phyloP scores from a whole-genome alignment of 2,113 vertebrate genomes.

The Echinops telfairi region DNA sequence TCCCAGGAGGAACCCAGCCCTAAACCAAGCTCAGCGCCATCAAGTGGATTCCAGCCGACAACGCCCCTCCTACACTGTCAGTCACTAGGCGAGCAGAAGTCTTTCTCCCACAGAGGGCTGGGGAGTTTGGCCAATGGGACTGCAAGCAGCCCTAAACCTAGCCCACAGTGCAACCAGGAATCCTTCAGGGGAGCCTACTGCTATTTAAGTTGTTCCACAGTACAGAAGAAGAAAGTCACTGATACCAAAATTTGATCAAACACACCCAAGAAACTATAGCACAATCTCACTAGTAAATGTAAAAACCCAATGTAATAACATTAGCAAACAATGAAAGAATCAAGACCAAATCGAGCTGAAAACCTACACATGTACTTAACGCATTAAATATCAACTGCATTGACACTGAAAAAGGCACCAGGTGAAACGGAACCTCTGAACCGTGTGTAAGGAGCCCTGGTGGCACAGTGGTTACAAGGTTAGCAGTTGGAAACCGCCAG shows the following conservation, averaged over 20 bases:
- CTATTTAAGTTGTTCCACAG: background rate
- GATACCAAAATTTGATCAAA: background rate
- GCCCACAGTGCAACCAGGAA: too few species aligned
- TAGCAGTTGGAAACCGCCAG: too few species aligned
- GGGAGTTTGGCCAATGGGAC: too few species aligned
- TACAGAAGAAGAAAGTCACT: background rate
- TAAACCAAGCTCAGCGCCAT: too few species aligned
- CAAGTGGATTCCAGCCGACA: too few species aligned
- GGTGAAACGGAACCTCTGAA: background rate
- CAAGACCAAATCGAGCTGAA: background rate
- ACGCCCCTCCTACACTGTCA: too few species aligned
- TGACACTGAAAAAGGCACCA: background rate
- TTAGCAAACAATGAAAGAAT: slow-evolving; percentile 10
- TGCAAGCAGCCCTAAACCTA: too few species aligned
- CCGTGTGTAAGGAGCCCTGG: too few species aligned
- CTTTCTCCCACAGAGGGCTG: too few species aligned
- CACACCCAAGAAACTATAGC: background rate
- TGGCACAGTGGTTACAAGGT: too few species aligned
- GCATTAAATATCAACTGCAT: background rate
- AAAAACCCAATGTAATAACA: slow-evolving; percentile 6
- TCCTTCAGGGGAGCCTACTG: background rate
- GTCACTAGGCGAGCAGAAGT: too few species aligned
- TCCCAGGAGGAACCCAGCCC: background rate
- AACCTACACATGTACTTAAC: background rate
- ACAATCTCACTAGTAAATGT: background rate